Evolutionary conservation across 2,113 vertebrate species (phyloP), one percentile per base, ranked within the genome.

Genomic region (Catharus bicknelli): DNA sequence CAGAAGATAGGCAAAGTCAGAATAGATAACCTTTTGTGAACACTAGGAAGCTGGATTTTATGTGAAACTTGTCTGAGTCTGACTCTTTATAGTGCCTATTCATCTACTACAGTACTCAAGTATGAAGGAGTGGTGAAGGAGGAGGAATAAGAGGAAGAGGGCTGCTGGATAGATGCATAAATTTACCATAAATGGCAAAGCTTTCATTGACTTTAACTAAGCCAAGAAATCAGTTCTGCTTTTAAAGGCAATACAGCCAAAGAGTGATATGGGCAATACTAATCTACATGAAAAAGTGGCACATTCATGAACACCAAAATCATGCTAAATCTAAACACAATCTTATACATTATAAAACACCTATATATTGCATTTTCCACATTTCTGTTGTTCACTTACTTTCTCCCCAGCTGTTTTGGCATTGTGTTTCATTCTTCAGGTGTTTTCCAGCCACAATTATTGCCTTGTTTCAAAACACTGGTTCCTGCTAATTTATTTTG

Each of bases 21-120:
- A 86, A 67, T 11, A 97, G 96, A 95, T 96, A 97, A 96, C 93
- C 93, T 95, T 96, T 88, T 59, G 87, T 88, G 95, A 94, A 64
- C 62, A 88, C 62, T 84, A 85, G 72, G 89, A 96, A 96, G 78
- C 78, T 93, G 79, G 94, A 90, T 92, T 96, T 95, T 95, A 93
- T 92, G 90, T 78, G 83, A 94, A 70, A 66, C 29, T 72, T 75
- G 45, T 73, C 20, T 29, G 38, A 63, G 13, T 67, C 42, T 1
- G 23, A 78, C 83, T 89, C 85, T 89, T 96, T 94, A 64, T 48
- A 64, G 51, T 87, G 68, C 59, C 72, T 81, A 83, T 94, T 95
- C 81, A 87, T 92, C 77, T 70, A 84, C 40, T 61, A 58, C 34
- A 48, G 76, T 64, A 70, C 63, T 83, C 50, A 62, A 88, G 43